Conservation (phyloP, 1,140 invertebrate genomes). For the Hycleus phaleratus region DNA sequence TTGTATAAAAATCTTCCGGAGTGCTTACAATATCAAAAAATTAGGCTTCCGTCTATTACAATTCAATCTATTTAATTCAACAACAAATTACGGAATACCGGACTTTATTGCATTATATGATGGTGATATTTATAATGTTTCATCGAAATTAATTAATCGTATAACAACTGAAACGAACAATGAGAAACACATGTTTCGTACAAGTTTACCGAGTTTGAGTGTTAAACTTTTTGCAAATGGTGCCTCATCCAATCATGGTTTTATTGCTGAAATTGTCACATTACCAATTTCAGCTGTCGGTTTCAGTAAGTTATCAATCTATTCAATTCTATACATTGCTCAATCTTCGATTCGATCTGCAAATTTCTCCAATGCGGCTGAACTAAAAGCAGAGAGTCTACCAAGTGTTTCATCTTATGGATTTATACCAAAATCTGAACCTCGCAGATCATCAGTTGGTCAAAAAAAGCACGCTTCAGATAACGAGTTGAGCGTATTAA, state of each 20-base stretch:
- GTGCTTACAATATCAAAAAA: slow-evolving; percentile 71
- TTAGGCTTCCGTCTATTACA: slow-evolving; percentile 87
- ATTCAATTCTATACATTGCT: too few species aligned
- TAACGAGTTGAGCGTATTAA: too few species aligned
- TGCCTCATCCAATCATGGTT: slow-evolving; percentile 86
- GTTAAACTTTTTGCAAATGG: slow-evolving; percentile 91
- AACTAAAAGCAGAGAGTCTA: too few species aligned
- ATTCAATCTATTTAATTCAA: slow-evolving; percentile 90
- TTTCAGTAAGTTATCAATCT: slow-evolving; percentile 60
- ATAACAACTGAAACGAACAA: slow-evolving; percentile 60
- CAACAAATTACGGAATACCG: slow-evolving; percentile 61
- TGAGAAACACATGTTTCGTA: slow-evolving; percentile 70
- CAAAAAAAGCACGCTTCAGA: too few species aligned
- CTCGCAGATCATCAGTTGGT: too few species aligned
- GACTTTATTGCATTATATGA: slow-evolving; percentile 86
- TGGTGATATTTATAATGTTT: slow-evolving; percentile 85
- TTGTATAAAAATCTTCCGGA: slow-evolving; percentile 96
- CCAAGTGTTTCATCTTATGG: too few species aligned
- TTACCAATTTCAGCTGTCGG: slow-evolving; percentile 85
- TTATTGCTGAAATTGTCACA: slow-evolving; percentile 95
- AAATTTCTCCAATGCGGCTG: too few species aligned
- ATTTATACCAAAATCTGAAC: too few species aligned
- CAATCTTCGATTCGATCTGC: too few species aligned
- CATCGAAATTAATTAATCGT: slow-evolving; percentile 61
- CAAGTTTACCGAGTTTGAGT: slow-evolving; percentile 72